Base-by-base conservation (phyloP, 2,797 vertebrate genomes). In the Syngnathus acus region DNA sequence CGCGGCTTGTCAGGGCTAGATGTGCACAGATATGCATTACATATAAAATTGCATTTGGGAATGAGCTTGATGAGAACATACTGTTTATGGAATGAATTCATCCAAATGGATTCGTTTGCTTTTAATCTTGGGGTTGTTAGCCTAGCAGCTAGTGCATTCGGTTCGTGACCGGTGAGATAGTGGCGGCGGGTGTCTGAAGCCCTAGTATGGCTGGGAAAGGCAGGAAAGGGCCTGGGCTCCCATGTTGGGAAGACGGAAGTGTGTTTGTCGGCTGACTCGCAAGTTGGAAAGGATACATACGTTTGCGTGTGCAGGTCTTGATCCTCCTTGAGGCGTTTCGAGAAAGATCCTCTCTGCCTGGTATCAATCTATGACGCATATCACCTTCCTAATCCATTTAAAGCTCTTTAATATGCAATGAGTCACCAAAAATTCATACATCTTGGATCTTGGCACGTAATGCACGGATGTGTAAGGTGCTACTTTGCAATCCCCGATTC, bases 341-440 rank as follows among this genome's bases (percentile, higher is more conserved):
- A 82, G 78, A 63, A 63, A 79, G 68, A 80, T 82, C 80, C 69
- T 75, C 78, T 78, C 76, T 81, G 82, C 78, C 78, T 78, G 82
- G 77, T 77, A 86, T 91, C 74, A 83, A 91, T 91, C 88, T 84
- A 74, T 89, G 89, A 89, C 75, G 80, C 82, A 87, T 83, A 84
- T 85, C 79, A 78, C 71, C 71, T 37, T 73, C 70, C 69, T 89
- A 86, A 90, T 89, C 89, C 87, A 87, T 83, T 91, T 88, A 80
- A 81, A 86, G 79, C 70, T 70, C 71, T 81, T 84, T 83, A 9
- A 70, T 84, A 78, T 74, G 77, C 78, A 62, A 65, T 60, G 82
- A 86, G 85, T 89, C 86, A 83, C 83, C 68, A 13, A 71, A 81
- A 83, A 80, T 76, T 75, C 75, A 78, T 72, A 64, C 72, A 76